Conservation (phyloP, 2,888 invertebrate genomes). For the Theodoxus fluviatilis region DNA sequence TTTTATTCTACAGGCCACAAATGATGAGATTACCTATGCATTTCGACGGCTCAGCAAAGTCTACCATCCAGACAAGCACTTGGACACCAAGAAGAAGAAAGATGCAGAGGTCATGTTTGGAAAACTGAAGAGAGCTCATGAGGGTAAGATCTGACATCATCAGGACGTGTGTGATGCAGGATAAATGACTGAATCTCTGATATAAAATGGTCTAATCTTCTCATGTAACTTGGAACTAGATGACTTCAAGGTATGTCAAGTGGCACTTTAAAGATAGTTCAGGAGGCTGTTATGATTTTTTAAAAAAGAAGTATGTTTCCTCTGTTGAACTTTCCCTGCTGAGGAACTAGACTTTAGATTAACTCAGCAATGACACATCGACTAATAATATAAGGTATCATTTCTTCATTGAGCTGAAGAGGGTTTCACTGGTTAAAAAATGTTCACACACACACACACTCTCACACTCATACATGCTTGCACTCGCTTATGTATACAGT, state of each 20-base stretch:
- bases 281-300: not conserved
- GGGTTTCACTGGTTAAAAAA: no score
- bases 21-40: conserved; percentile 91
- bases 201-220: not conserved
- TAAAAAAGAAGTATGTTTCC: not conserved
- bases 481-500: no score
- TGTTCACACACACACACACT: no score
- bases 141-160: conserved; percentile 76
- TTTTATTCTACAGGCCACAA: conserved; percentile 78
- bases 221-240: not conserved
- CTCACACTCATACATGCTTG: no score
- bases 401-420: no score
- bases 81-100: conserved; percentile 77
- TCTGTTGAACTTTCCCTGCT: no score
- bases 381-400: no score
- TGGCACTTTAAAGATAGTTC: not conserved
- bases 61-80: conserved; percentile 97
- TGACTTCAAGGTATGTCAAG: not conserved
- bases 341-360: no score
- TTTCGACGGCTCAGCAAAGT: conserved; percentile 89
- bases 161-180: not conserved
- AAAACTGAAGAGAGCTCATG: conserved; percentile 87
- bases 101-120: conserved; percentile 88
- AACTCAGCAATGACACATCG: no score
- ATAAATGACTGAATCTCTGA: not conserved